Evolutionary conservation across 2,113 vertebrate species (phyloP).

Genomic region (Vicugna pacos): DNA sequence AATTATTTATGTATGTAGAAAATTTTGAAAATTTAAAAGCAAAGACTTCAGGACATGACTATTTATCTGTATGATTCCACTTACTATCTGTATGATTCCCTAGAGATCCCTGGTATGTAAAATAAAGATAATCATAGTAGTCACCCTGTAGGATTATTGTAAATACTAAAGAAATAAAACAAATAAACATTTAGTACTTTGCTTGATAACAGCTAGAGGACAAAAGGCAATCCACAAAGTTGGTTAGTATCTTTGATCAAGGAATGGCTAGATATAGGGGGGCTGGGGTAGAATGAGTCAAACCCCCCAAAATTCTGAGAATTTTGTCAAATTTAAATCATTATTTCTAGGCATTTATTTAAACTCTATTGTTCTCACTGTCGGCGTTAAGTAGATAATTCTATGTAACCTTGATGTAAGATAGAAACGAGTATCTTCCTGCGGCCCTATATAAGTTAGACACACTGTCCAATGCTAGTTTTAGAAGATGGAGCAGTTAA

Average conservation of each 20-base stretch:
- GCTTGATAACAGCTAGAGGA: background rate
- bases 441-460: background rate
- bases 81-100: background rate
- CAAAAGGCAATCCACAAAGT: background rate
- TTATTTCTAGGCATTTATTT: background rate
- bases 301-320: background rate
- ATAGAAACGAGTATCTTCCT: background rate
- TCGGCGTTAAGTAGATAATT: background rate
- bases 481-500: background rate
- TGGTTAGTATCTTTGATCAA: background rate
- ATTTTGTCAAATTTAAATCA: background rate
- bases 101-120: background rate
- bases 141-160: background rate
- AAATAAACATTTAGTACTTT: background rate
- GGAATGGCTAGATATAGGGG: background rate
- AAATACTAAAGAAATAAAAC: constrained; percentile 16
- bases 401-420: background rate
- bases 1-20: background rate
- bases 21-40: background rate
- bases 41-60: background rate
- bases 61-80: background rate
- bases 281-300: background rate
- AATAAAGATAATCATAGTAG: background rate
- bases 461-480: background rate
- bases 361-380: background rate